phyloP scores from a whole-genome alignment of 2,888 invertebrate genomes.

The Diaphora mendica region DNA sequence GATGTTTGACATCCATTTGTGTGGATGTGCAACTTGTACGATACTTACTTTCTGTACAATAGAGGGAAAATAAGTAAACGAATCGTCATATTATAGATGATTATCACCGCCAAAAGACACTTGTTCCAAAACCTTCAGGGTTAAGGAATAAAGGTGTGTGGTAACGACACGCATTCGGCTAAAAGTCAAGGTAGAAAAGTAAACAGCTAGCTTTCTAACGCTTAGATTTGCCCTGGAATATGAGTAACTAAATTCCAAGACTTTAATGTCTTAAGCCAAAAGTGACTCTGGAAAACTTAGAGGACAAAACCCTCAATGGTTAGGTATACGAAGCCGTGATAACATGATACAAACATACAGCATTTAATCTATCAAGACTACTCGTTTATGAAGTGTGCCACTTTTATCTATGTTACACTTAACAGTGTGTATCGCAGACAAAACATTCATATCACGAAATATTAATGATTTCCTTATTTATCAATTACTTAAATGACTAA shows the following conservation, averaged over 20 bases:
- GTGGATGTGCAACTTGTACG: neutral
- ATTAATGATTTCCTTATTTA: constrained; percentile 16
- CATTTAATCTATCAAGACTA: neutral
- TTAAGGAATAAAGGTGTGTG: neutral
- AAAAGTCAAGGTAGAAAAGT: neutral
- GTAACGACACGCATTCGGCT: too few species aligned
- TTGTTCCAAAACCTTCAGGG: neutral
- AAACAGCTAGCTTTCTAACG: too few species aligned
- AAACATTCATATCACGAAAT: constrained; percentile 20
- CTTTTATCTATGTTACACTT: constrained; percentile 6
- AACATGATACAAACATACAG: neutral
- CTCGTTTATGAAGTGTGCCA: constrained; percentile 13
- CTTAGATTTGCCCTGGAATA: too few species aligned
- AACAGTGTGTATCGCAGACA: constrained; percentile 5
- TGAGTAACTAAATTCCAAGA: neutral
- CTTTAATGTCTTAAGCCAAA: neutral
- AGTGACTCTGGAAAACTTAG: neutral
- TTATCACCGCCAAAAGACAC: neutral
- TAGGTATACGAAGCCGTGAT: neutral
- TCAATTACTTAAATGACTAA: constrained; percentile 12
- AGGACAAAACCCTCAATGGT: neutral
- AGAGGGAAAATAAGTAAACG: neutral
- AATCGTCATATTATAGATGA: neutral
- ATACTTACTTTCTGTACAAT: neutral
- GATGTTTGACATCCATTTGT: neutral